A percentile compares a stretch with the other conserved stretches of the same genome.
phyloP scores from a whole-genome alignment of 1,140 invertebrate genomes.

The Anastrepha obliqua region DNA sequence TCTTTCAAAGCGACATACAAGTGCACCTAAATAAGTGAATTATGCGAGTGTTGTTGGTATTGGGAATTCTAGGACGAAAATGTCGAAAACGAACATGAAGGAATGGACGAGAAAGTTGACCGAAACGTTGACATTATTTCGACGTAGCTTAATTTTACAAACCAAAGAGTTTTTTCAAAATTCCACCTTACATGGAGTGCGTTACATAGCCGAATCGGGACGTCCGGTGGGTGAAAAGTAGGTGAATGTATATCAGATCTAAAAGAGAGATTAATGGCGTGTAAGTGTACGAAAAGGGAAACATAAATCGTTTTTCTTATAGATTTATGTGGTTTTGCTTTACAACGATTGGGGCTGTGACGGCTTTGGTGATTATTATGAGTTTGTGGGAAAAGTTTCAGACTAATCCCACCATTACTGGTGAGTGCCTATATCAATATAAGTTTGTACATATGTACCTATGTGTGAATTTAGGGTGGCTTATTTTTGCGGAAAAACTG shows the following conservation, averaged over 20 bases:
- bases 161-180: constrained; percentile 82
- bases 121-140: constrained; percentile 73
- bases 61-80: constrained; percentile 68
- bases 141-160: constrained; percentile 79
- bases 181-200: constrained; percentile 82
- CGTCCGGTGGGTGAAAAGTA: constrained; percentile 81
- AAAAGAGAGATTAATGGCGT: background rate
- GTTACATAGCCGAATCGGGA: constrained; percentile 82
- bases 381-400: constrained; percentile 86
- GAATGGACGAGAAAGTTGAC: constrained; percentile 55
- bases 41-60: constrained; percentile 45
- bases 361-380: constrained; percentile 82
- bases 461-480: too few relatives aligned
- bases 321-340: constrained; percentile 86
- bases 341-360: constrained; percentile 79
- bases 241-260: constrained; percentile 44
- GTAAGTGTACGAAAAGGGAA: background rate
- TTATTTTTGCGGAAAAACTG: too few relatives aligned
- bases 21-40: background rate
- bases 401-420: constrained; percentile 86
- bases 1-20: background rate
- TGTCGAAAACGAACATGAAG: constrained; percentile 62
- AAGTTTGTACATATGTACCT: too few relatives aligned
- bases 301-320: constrained; percentile 62
- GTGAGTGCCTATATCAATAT: constrained; percentile 61